Base-by-base conservation (phyloP, 2,888 invertebrate species). In the Celastrina argiolus region DNA sequence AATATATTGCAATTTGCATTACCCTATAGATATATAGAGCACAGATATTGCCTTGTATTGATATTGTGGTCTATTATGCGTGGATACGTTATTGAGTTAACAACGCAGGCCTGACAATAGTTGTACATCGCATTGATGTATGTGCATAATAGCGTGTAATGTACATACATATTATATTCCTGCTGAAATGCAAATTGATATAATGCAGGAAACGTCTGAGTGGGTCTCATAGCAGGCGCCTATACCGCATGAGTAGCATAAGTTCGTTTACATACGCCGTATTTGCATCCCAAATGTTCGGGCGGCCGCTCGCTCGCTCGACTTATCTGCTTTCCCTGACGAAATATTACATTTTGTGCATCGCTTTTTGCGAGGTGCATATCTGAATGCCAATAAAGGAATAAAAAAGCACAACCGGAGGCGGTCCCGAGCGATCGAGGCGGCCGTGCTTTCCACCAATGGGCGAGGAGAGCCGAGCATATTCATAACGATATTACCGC, bases 401-500 rank as follows among this genome's bases (percentile, higher is more conserved):
- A 84, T 86, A 90, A 91, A 91, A 88, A 88, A 86, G 84, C 51
- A 84, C 85, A 82, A 86, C 84, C 80, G 77, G 74, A 90, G 91
- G 90, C 90, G 91, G 86, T 84, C 88, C 91, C 89, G 81, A 81
- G 81, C 81, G 81, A 77, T 76, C 82, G 83, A 89, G 88, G 88
- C 89, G 88, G 87, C 85, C 85, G 83, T 87, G 80, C 85, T 84
- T 82, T 82, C 90, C 84, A 79, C 92, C 92, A 91, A 92, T 91
- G 84, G 83, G 88, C 83, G 89, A 82, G 75, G 84, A 75, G 84
- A 82, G 78, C 85, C 80, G 82, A 81, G 88, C 87, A 91, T 92
- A 92, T 91, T 92, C 92, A 92, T 92, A 91, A 91, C 88, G 88
- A 87, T 91, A 91, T 91, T 92, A 90, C 91, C 83, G 89, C 82